These are phyloP conservation scores for Oryzias melastigma DNA, from an alignment of 2,113 vertebrate species.

Conservation along the genomic window DNA sequence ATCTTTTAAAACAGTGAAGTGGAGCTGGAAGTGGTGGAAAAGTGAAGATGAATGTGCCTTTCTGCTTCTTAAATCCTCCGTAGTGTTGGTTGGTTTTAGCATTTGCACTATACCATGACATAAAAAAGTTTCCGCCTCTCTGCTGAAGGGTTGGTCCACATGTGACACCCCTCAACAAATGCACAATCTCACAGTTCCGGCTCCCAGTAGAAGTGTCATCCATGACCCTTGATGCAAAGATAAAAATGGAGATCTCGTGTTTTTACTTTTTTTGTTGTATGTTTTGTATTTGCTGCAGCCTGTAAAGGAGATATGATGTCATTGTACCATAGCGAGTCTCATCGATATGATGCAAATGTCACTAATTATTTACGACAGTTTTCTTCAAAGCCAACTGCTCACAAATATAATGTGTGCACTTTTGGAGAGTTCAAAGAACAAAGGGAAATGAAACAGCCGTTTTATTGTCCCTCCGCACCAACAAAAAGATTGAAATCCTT, in stretches of 20 bases:
- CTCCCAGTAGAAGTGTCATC: conserved; percentile 50
- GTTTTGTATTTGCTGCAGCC: conserved; percentile 50
- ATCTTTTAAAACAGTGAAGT: conserved; percentile 36
- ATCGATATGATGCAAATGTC: conserved; percentile 49
- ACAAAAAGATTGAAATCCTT: conserved; percentile 32
- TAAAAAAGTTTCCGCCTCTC: conserved; percentile 38
- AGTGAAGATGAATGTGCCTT: conserved; percentile 69
- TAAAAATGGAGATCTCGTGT: conserved; percentile 11
- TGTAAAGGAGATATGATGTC: conserved; percentile 50
- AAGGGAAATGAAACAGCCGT: conserved; percentile 23
- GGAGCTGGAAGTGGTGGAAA: conserved; percentile 21
- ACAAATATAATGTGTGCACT: conserved; percentile 21
- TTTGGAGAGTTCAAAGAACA: conserved; percentile 29
- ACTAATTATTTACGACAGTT: conserved; percentile 49
- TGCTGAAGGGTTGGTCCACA: conserved; percentile 29
- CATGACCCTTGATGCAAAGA: conserved; percentile 27
- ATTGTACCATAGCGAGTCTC: conserved; percentile 47
- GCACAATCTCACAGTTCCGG: conserved; percentile 38
- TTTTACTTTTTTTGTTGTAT: conserved; percentile 11
- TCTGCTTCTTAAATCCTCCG: conserved; percentile 52
- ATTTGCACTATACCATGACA: conserved; percentile 70
- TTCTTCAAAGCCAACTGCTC: conserved; percentile 50
- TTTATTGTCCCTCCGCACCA: conserved; percentile 15
- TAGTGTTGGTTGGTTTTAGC: conserved; percentile 48
- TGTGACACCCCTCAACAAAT: conserved; percentile 39